A percentile compares a stretch with the other conserved stretches of the same genome.
phyloP scores from a whole-genome alignment of 2,113 vertebrate species.

The Pleuronectes platessa region DNA sequence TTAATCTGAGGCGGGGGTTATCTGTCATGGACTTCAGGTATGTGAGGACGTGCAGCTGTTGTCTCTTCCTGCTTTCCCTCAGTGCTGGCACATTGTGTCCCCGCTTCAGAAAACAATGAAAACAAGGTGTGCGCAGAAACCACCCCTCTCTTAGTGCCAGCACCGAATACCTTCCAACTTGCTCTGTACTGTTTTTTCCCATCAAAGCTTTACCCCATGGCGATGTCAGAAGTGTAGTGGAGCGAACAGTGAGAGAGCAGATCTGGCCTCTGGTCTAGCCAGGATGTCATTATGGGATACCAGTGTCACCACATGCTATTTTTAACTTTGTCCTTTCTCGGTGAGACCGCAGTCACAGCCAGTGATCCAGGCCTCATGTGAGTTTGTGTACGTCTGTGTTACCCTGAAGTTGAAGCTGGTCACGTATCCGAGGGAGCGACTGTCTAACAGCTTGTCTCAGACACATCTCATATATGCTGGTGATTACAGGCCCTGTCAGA shows the following conservation, averaged over 20 bases:
- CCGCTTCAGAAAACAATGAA: constrained; percentile 15
- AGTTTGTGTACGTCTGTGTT: constrained; percentile 29
- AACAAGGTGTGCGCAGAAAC: constrained; percentile 19
- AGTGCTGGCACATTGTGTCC: constrained; percentile 46
- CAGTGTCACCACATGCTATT: constrained; percentile 70
- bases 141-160: constrained; percentile 22
- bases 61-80: constrained; percentile 20
- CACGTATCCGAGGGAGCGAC: constrained; percentile 4
- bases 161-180: constrained; percentile 32
- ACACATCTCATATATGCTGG: constrained; percentile 51
- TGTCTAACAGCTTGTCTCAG: constrained; percentile 54
- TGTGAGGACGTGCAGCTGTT: constrained; percentile 43
- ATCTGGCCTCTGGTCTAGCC: constrained; percentile 56
- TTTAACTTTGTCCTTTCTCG: constrained; percentile 66
- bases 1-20: constrained; percentile 23
- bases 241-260: constrained; percentile 27
- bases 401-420: constrained; percentile 36
- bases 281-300: constrained; percentile 75
- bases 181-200: constrained; percentile 13
- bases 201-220: constrained; percentile 38
- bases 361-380: constrained; percentile 9
- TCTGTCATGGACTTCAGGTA: constrained; percentile 35
- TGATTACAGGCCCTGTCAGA: constrained; percentile 63
- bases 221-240: constrained; percentile 56
- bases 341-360: constrained; percentile 51